Base-by-base conservation (phyloP, 2,113 vertebrate species). In the Sinocyclocheilus anophthalmus region DNA sequence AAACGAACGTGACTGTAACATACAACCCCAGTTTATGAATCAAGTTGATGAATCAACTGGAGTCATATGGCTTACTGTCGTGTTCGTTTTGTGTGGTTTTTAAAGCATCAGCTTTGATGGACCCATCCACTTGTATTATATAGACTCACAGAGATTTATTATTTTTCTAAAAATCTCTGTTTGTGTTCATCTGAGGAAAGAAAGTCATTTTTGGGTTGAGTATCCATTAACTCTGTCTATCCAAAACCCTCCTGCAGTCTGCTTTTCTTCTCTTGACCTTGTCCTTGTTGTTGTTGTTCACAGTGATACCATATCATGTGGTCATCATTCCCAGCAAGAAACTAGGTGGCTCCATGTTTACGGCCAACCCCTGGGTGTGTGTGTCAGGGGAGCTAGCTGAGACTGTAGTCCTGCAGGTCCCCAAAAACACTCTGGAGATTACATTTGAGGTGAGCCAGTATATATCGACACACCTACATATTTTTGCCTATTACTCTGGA, bases 291-390 rank as follows among this genome's bases (percentile, higher is more conserved):
- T 91, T 75, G 87, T 91, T 75, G 87, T 81, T 90, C 80, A 37
- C 95, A 99, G 98, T 99, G 96, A 99, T 99, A 88, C 98, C 97
- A 0, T 99, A 99, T 91, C 97, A 99, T 72, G 97, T 99, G 91
- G 92, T 99, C 88, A 96, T 97, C 48, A 94, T 98, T 91, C 94
- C 98, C 22, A 99, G 98, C 93, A 99, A 99, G 96, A 99, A 99
- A 88, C 94, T 99, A 0, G 96, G 97, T 2, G 98, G 97, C 86
- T 99, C 98, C 84, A 99, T 99, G 97, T 99, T 99, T 91, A 99
- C 98, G 9, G 97, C 98, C 87, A 99, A 99, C 90, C 97, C 98
- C 20, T 99, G 98, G 98, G 97, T 99, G 88, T 99, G 98, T 90
- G 97, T 99, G 69, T 98, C 98, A 0, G 98, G 98, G 85, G 98